Base-by-base conservation (phyloP, 1,140 invertebrate genomes). In the Wasmannia auropunctata region DNA sequence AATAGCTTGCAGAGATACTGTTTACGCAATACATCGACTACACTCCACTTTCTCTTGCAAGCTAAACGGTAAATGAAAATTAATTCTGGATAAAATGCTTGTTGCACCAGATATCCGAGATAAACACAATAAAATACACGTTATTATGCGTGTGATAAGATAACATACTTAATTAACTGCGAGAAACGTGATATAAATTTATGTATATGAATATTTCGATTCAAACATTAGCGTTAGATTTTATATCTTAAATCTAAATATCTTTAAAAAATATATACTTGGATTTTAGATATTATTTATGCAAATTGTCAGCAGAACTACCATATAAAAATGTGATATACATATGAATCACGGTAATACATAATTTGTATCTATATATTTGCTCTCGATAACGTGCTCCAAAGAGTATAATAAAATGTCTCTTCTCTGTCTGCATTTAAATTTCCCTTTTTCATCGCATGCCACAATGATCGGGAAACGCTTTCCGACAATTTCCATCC, bases 21-120 rank as follows among this genome's bases (percentile, higher is more conserved):
- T 77, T 77, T 62, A 49, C 43, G 1, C 11, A 34, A 22, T 28
- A 43, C 25, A 10, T 43, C 22, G 2, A 60, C 10, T 40, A 40
- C 10, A 16, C 22, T 40, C 4, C 19, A 14, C 22, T 51, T 34
- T 67, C 16, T 51, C 3, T 80, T 69, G 62, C 22, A 54, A 54
- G 49, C 4, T 51, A 37, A 80, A 69, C 8, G n/a, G 8, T 8
- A 37, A 67, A 58, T 67, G 43, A 80, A 19, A 80, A 69, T 54
- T 37, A 51, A 80, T 80, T 54, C 22, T 40, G n/a, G 19, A 34
- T 31, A 49, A 74, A 37, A 54, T 37, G 14, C 43, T 65, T 49
- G 40, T 79, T 43, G 10, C 8, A 58, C 4, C 11, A 74, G 10
- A 62, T n/a, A n/a, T 10, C 1, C 14, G 8, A 54, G n/a, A 67